Percentiles rank a stretch among this genome's conserved stretches.
Evolutionary conservation across 37 sponge, comb jelly and placozoan genomes (phyloP).

Genomic region (Halisarca cf. caerulea): DNA sequence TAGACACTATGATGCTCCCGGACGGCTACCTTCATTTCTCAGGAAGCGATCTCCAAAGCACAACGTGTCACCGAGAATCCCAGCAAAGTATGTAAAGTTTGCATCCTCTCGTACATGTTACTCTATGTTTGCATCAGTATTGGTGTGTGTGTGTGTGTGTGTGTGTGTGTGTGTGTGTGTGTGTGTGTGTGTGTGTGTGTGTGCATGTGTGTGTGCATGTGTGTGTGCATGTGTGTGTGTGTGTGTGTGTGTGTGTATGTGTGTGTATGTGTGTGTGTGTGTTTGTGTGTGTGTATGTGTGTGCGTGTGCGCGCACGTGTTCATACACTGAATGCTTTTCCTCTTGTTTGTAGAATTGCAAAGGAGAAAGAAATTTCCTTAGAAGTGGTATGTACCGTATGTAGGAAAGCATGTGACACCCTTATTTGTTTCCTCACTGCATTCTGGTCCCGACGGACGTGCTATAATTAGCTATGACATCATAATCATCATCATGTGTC

Average conservation of each 20-base stretch:
- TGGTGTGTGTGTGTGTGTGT: slow-evolving; percentile 19
- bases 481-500: too few species aligned
- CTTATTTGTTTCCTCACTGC: not conserved
- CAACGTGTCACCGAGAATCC: too few species aligned
- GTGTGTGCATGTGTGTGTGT: not conserved
- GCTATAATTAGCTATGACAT: too few species aligned
- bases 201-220: not conserved
- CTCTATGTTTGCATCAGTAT: not conserved
- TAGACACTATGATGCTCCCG: too few species aligned
- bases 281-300: not conserved
- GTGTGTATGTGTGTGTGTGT: not conserved
- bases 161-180: slow-evolving; percentile 23
- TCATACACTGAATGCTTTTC: too few species aligned
- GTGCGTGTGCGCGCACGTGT: not conserved
- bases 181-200: slow-evolving; percentile 11
- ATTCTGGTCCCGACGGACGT: not conserved
- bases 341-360: too few species aligned
- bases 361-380: not conserved
- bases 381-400: not conserved
- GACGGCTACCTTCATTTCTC: too few species aligned
- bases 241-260: not conserved
- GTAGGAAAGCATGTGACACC: not conserved
- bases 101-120: not conserved
- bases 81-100: too few species aligned
- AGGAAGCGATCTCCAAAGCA: too few species aligned